Percentiles rank a stretch among this genome's conserved stretches.
Conservation (phyloP, 2,797 vertebrate species). For the Labeo calbasu region DNA sequence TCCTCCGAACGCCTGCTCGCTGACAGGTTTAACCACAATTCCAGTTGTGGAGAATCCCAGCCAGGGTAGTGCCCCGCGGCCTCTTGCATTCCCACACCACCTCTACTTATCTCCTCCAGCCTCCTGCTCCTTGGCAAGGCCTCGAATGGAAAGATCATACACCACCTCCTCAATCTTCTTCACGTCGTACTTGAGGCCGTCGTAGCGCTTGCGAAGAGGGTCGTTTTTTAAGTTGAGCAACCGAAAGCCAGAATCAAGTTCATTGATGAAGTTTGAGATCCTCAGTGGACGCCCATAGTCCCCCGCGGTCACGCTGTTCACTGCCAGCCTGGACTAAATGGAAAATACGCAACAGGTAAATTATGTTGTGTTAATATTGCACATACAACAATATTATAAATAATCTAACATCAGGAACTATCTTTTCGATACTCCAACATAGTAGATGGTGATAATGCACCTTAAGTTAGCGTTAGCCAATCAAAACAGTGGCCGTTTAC, state of each 20-base stretch:
- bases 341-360: background rate
- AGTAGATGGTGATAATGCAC: background rate
- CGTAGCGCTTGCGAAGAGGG: slow-evolving; percentile 95
- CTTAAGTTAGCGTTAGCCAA: background rate
- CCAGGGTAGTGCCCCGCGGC: slow-evolving; percentile 43
- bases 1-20: slow-evolving; percentile 42
- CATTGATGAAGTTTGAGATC: slow-evolving; percentile 96
- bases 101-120: slow-evolving; percentile 63
- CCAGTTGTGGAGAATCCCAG: slow-evolving; percentile 63
- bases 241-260: slow-evolving; percentile 96
- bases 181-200: slow-evolving; percentile 96
- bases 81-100: slow-evolving; percentile 18
- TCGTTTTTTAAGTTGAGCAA: slow-evolving; percentile 98
- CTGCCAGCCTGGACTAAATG: slow-evolving; percentile 88
- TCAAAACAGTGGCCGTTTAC: no score
- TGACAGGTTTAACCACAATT: slow-evolving; percentile 60
- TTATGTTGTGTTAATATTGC: background rate
- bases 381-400: background rate
- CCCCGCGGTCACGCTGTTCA: slow-evolving; percentile 96
- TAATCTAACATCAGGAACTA: background rate
- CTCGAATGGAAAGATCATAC: slow-evolving; percentile 95
- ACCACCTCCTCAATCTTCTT: slow-evolving; percentile 99
- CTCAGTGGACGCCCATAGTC: slow-evolving; percentile 93
- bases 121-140: slow-evolving; percentile 86
- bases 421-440: background rate